Evolutionary conservation across 1,140 invertebrate genomes (phyloP), one percentile per base, ranked within the genome.

Genomic region (Drosophila kepulauana): DNA sequence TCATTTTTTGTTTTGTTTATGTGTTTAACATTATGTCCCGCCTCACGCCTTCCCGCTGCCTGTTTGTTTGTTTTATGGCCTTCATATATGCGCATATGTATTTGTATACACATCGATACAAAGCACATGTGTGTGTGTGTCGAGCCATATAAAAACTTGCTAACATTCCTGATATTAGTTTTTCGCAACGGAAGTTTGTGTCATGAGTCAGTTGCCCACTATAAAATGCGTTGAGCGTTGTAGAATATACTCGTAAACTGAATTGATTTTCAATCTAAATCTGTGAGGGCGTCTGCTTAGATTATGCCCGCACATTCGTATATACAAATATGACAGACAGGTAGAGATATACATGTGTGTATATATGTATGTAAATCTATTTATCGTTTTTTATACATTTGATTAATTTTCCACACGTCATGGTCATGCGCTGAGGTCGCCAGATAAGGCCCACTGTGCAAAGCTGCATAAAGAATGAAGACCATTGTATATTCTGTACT

Each of bases 181-280:
- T 86, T 87, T 79, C 63, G 80, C 84, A 87, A 78, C 85, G 84
- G 85, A 87, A 88, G 84, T 75, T 84, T 88, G 46, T 80, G 84
- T 75, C 84, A 88, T 87, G 84, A 87, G 77, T 87, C 84, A 87
- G 76, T 69, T 66, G 58, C 25, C 62, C 35, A 38, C 35, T 10
- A 38, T 38, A 68, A 25, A 63, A 81, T 75, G 51, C 75, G 51
- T 78, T 54, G 8, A 41, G 15, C 35, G 54, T 74, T 77, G 46
- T 78, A 52, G 82, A 64, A 62, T 70, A 48, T 15, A n/a, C n/a
- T n/a, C n/a, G n/a, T n/a, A 58, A 70, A 57, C 54, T 33, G 68
- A 70, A 75, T 71, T 72, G 61, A 65, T 75, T 73, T 66, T 65
- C 54, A 15, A 54, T 54, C 51, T 54, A 49, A 46, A 76, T 72